Evolutionary conservation across 92 coral and sea anemone species (phyloP).

Genomic region (Zoanthus sociatus): DNA sequence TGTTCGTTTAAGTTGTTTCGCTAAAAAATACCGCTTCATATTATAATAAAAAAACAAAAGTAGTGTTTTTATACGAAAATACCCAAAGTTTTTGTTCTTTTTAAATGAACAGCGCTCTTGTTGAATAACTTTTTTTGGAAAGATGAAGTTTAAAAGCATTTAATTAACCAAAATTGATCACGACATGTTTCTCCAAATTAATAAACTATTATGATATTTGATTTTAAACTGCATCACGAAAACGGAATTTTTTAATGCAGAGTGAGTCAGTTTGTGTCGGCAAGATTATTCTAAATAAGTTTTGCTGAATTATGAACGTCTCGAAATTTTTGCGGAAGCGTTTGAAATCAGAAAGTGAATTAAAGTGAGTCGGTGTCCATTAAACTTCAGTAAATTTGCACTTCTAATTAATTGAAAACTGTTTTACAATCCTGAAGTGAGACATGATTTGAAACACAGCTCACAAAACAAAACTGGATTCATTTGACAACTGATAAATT

Average conservation of each 20-base stretch:
- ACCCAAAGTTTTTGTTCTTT: not conserved
- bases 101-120: conserved; percentile 18
- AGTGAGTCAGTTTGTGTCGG: too few relatives aligned
- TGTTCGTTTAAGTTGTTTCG: too few relatives aligned
- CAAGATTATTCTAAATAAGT: too few relatives aligned
- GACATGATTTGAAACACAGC: not conserved
- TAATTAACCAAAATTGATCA: conserved; percentile 20
- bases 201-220: not conserved
- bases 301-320: too few relatives aligned
- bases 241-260: too few relatives aligned
- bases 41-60: too few relatives aligned
- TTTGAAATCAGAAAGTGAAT: too few relatives aligned
- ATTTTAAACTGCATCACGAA: not conserved
- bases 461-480: not conserved
- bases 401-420: not conserved
- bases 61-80: too few relatives aligned
- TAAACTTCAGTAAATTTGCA: not conserved
- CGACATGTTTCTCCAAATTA: not conserved
- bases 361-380: not conserved
- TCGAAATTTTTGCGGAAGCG: too few relatives aligned
- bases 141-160: not conserved
- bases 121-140: not conserved
- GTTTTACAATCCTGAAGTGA: not conserved
- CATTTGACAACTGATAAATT: too few relatives aligned
- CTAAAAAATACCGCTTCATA: too few relatives aligned